Conservation (phyloP, 1,140 invertebrate genomes). For the Scylla paramamosain region DNA sequence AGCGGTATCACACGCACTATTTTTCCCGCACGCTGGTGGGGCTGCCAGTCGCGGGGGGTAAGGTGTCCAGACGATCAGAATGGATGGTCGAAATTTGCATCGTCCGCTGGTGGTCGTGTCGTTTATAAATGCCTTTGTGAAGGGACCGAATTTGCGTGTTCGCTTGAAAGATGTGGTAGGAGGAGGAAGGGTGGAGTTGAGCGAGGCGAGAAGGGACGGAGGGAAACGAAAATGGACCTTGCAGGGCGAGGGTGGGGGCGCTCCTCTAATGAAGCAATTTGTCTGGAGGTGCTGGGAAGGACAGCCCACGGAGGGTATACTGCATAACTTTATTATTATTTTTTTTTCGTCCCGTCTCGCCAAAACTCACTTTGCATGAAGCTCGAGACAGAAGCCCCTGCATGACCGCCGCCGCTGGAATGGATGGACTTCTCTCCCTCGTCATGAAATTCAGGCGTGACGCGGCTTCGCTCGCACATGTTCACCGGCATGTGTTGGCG, state of each 20-base stretch:
- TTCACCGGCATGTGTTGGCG: background rate
- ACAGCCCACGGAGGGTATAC: background rate
- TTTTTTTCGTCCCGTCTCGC: too few relatives aligned
- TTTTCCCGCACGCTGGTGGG: background rate
- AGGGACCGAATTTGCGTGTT: background rate
- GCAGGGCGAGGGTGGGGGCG: background rate
- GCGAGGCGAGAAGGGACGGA: too few relatives aligned
- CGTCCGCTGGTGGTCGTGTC: background rate
- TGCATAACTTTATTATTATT: too few relatives aligned
- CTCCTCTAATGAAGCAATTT: background rate
- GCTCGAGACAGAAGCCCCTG: too few relatives aligned
- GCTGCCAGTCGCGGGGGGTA: background rate
- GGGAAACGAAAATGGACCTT: too few relatives aligned
- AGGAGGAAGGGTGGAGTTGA: background rate
- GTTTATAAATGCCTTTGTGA: conserved; percentile 14
- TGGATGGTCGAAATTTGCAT: conserved; percentile 13
- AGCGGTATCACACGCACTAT: background rate
- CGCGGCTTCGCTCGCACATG: background rate
- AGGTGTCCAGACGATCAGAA: conserved; percentile 6
- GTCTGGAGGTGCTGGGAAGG: background rate
- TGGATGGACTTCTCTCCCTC: too few relatives aligned
- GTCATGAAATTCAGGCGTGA: too few relatives aligned
- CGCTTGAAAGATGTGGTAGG: background rate
- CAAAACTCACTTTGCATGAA: too few relatives aligned
- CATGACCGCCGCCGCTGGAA: too few relatives aligned